Base-by-base conservation (phyloP, 2,797 vertebrate species). In the Fundulus diaphanus region DNA sequence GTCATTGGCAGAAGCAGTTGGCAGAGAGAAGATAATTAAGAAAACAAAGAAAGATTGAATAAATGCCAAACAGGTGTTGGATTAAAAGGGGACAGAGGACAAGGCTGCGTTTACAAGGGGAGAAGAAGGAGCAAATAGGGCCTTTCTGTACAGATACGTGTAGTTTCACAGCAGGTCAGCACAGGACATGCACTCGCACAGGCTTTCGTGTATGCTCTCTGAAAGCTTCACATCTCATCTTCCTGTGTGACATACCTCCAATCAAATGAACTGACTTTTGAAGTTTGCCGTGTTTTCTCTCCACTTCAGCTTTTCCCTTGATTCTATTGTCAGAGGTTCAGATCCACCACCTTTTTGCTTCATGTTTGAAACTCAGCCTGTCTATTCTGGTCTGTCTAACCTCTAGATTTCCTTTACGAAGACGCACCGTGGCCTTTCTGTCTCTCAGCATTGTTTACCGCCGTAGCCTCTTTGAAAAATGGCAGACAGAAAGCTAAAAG, bases 111-210 rank as follows among this genome's bases (percentile, higher is more conserved):
- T 77, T 65, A 85, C 77, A 77, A 79, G 66, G 46, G 61, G 18
- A 42, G 11, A 79, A 70, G 13, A 89, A 48, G 68, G 66, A 70
- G 84, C 80, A 82, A 83, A 90, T 81, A 81, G 76, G 74, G 74
- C 68, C 77, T 77, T 76, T 82, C 79, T 74, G 85, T 80, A 83
- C 76, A 73, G 73, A 90, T 88, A 79, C 85, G 81, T 88, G 70
- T 78, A 80, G 77, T 80, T 85, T 83, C 83, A 57, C 27, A 13
- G 15, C 15, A 86, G 76, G 86, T 89, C 83, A 88, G 80, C 24
- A 29, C 57, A 70, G 65, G 68, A 82, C 82, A 78, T 71, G 68
- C 74, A 74, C 40, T 68, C 40, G 16, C 40, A 70, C 69, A 70
- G 69, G 44, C 57, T 57, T 9, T 27, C 66, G 66, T 72, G 74